Base-by-base conservation (phyloP, 2,797 vertebrate species). In the Sparus aurata region DNA sequence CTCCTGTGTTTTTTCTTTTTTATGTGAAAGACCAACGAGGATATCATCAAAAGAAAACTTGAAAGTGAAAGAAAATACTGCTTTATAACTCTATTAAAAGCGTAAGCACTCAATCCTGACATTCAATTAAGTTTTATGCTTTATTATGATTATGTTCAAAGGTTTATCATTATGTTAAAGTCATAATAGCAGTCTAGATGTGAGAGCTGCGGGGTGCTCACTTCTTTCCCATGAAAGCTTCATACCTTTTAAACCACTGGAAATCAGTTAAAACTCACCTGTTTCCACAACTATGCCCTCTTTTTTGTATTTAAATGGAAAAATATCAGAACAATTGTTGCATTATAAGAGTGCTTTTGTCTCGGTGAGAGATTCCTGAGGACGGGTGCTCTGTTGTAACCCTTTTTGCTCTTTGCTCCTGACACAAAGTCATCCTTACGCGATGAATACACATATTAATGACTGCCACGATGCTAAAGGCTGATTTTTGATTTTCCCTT, bases 91-190 rank as follows among this genome's bases (percentile, higher is more conserved):
- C 9, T 7, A 27, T 9, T 38, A 13, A 54, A 59, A 69, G 34
- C 23, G 12, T 6, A 41, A 1, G 17, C 34, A 13, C 53, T 70
- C 47, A 41, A 43, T 17, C 22, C 38, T 4, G 8, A 0, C 77
- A 80, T 74, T 71, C 47, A 75, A 60, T 77, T 52, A 83, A 13
- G 13, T 27, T 12, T 64, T 7, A 75, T 34, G n/a, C n/a, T n/a
- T n/a, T n/a, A 75, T 73, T 54, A 69, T 43, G 67, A 46, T 52
- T 45, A 34, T 12, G 25, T 43, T 70, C 25, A 53, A 65, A 80
- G 2, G 46, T 61, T 74, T 25, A 73, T 34, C 41, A 30, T 71
- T 52, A 60, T 69, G 54, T 69, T 64, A 71, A 71, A 23, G 17
- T 30, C 60, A 69, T 70, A 70, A 61, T 57, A 67, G 12, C 5